A percentile compares a stretch with the other conserved stretches of the same genome.
Evolutionary conservation across 2,113 vertebrate species (phyloP).

Genomic region (Malurus alboscapulatus): DNA sequence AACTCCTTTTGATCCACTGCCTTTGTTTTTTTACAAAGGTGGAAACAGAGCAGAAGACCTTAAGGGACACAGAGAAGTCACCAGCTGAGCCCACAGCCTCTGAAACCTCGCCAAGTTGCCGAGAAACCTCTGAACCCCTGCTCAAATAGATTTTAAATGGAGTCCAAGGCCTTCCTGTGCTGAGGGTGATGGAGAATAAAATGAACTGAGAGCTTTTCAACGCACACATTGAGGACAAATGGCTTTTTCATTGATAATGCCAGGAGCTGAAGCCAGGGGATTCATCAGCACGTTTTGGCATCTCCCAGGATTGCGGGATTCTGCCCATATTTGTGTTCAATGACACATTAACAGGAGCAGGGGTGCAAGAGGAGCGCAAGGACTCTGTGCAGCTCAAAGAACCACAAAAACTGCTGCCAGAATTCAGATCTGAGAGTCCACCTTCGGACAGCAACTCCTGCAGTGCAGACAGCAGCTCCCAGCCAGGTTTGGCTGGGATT

Average conservation of each 20-base stretch:
- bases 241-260: constrained; percentile 20
- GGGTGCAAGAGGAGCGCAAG: neutral
- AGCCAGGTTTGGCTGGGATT: neutral
- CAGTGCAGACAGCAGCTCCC: neutral
- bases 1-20: neutral
- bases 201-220: neutral
- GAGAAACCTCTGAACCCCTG: neutral
- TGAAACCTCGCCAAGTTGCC: neutral
- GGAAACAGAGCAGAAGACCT: neutral
- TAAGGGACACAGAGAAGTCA: neutral
- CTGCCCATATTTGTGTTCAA: neutral
- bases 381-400: neutral
- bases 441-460: neutral
- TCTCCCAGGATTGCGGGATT: neutral
- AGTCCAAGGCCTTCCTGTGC: neutral
- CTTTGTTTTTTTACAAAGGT: neutral
- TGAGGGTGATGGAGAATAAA: neutral
- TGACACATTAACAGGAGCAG: neutral
- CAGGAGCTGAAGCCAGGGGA: constrained; percentile 10
- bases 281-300: neutral
- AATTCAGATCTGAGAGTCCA: neutral
- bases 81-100: neutral
- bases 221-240: neutral
- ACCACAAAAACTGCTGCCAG: neutral
- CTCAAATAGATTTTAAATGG: neutral